Conservation (phyloP, 2,797 vertebrate genomes). For the Vireo griseus region DNA sequence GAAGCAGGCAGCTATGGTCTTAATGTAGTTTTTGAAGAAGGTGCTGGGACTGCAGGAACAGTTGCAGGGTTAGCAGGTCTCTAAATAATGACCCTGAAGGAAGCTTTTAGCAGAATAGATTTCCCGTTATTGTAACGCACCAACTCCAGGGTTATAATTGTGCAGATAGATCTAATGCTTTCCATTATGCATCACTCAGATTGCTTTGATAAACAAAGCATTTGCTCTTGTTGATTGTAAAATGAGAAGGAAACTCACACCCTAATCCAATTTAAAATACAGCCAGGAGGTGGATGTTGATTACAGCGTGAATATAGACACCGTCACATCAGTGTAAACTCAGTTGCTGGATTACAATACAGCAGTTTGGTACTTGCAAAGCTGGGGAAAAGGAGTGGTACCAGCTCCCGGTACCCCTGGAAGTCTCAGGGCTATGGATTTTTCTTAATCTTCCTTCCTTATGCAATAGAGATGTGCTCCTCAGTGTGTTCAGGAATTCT, state of each 20-base stretch:
- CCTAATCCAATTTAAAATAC: constrained; percentile 29
- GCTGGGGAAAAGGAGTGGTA: background rate
- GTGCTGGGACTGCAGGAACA: background rate
- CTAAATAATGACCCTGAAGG: background rate
- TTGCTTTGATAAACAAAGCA: constrained; percentile 21
- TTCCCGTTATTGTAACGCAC: background rate
- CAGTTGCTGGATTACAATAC: background rate
- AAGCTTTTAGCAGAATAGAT: constrained; percentile 45
- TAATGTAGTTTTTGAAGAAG: background rate
- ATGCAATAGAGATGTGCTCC: background rate
- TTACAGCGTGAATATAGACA: background rate
- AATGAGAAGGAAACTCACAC: constrained; percentile 46
- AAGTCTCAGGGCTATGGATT: background rate
- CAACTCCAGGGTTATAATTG: background rate
- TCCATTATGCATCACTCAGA: background rate
- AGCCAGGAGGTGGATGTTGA: constrained; percentile 16
- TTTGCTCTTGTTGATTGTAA: constrained; percentile 33
- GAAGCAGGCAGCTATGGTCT: background rate
- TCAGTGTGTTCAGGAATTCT: background rate
- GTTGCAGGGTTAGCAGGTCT: background rate
- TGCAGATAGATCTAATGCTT: background rate
- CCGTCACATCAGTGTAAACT: background rate
- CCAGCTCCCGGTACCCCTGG: background rate
- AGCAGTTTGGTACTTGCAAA: background rate
- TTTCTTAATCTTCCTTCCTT: background rate